Evolutionary conservation across 2,797 vertebrate species (phyloP).

Genomic region (Onychomys leucogaster): DNA sequence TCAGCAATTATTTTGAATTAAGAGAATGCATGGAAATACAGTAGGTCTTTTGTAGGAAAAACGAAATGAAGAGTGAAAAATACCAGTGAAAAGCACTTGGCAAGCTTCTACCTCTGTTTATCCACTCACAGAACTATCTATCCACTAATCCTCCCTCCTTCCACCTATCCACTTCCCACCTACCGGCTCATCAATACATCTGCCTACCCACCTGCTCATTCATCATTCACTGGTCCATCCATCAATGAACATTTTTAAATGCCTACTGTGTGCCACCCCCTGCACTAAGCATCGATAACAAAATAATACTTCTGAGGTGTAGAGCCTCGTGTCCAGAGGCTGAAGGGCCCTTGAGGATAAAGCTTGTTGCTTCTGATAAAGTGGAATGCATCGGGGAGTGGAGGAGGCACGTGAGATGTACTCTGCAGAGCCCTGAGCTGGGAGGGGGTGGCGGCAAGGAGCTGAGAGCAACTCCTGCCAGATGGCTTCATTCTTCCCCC

Average conservation of each 20-base stretch:
- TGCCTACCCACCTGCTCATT: not conserved
- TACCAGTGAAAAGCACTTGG: not conserved
- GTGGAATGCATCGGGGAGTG: not conserved
- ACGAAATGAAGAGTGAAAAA: not conserved
- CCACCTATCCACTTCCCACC: not conserved
- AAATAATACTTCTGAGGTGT: not conserved
- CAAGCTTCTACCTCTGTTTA: not conserved
- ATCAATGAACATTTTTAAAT: not conserved
- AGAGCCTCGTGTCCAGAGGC: not conserved
- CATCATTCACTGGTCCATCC: not conserved
- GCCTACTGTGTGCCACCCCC: not conserved
- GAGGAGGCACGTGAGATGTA: not conserved
- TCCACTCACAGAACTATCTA: no score
- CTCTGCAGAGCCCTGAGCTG: conserved; percentile 20
- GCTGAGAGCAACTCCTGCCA: conserved; percentile 72
- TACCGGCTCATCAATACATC: not conserved
- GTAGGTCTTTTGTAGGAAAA: not conserved
- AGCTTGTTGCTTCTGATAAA: not conserved
- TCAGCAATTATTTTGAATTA: conserved; percentile 39
- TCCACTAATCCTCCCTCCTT: not conserved
- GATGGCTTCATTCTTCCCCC: conserved; percentile 77
- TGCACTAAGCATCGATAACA: not conserved
- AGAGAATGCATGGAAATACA: not conserved
- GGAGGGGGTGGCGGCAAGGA: conserved; percentile 49
- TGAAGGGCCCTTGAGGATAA: conserved; percentile 13